Evolutionary conservation across 2,113 vertebrate genomes (phyloP).

Genomic region (Eleginops maclovinus): DNA sequence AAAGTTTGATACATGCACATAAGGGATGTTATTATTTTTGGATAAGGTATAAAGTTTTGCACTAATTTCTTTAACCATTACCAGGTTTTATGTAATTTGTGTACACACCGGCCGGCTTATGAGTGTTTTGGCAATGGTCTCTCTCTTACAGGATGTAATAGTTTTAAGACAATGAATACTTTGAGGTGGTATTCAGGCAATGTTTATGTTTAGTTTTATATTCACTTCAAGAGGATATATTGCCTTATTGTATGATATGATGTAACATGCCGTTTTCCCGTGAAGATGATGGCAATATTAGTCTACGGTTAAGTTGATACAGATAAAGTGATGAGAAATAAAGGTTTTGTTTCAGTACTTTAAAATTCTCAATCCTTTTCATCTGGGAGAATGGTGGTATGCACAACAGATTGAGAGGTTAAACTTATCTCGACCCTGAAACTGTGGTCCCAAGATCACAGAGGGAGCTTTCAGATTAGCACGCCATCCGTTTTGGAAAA

Average conservation of each 20-base stretch:
- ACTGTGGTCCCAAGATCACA: conserved; percentile 70
- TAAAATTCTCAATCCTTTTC: conserved; percentile 33
- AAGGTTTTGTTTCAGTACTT: neutral
- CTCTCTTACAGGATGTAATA: neutral
- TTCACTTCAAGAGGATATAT: neutral
- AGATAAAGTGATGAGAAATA: neutral
- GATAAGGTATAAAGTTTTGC: neutral
- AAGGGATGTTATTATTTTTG: neutral
- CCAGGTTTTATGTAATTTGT: too few species aligned
- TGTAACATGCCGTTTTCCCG: too few species aligned
- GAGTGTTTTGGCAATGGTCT: neutral
- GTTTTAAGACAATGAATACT: neutral
- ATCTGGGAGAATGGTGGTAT: conserved; percentile 53
- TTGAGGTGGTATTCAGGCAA: neutral
- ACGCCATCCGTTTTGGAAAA: conserved; percentile 62
- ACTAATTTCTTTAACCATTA: too few species aligned
- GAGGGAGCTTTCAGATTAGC: conserved; percentile 69
- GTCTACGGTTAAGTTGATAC: neutral
- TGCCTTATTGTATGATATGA: neutral
- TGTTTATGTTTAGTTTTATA: neutral
- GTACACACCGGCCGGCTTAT: too few species aligned
- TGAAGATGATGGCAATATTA: neutral
- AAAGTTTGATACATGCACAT: neutral
- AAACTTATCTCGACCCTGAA: conserved; percentile 62
- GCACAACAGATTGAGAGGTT: conserved; percentile 37